phyloP scores from a whole-genome alignment of 2,888 invertebrate species.

The Alitta virens region DNA sequence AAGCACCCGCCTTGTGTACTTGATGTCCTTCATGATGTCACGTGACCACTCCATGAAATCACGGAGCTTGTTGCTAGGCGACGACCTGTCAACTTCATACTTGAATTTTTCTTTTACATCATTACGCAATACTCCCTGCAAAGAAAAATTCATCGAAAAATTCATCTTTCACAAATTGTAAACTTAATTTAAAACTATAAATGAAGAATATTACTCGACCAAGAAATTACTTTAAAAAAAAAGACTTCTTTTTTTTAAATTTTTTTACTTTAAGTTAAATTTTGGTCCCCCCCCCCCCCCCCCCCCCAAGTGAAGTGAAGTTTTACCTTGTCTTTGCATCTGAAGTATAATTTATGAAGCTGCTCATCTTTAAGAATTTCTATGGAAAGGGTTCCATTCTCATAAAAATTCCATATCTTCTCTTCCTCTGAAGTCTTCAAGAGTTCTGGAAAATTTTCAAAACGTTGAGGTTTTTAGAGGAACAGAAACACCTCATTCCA shows the following conservation, averaged over 20 bases:
- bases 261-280: too few species aligned
- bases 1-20: conserved; percentile 46
- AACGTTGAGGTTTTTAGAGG: too few species aligned
- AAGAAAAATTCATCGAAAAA: neutral
- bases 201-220: neutral
- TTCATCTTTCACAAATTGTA: too few species aligned
- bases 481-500: too few species aligned
- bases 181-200: neutral
- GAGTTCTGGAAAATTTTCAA: conserved; percentile 26
- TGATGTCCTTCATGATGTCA: conserved; percentile 55
- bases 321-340: conserved; percentile 50
- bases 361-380: conserved; percentile 54
- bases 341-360: conserved; percentile 53
- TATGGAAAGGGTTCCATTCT: conserved; percentile 43
- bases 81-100: conserved; percentile 54
- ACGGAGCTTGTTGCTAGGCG: conserved; percentile 55
- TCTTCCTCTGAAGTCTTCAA: conserved; percentile 33
- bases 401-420: conserved; percentile 45
- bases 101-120: conserved; percentile 56
- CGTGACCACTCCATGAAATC: conserved; percentile 56
- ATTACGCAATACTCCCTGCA: conserved; percentile 49
- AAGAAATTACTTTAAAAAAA: neutral
- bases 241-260: neutral
- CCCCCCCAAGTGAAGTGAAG: too few species aligned
- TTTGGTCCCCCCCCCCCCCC: too few species aligned